Evolutionary conservation across 2,797 vertebrate genomes (phyloP).

Genomic region (Phylloscopus collybita): DNA sequence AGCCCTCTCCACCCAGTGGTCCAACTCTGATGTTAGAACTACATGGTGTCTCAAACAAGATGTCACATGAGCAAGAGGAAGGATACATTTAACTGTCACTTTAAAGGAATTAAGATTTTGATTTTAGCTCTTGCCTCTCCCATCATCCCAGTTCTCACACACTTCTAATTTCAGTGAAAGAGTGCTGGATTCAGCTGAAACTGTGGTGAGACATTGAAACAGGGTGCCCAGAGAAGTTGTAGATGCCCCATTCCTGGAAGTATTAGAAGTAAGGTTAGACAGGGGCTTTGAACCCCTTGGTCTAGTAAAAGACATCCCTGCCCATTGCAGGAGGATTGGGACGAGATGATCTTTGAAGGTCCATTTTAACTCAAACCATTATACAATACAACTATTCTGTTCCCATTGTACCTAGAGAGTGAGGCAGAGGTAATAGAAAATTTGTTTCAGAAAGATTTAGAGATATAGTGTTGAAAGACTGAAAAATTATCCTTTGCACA

Average conservation of each 20-base stretch:
- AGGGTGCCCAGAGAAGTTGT: not conserved
- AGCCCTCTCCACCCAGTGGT: not conserved
- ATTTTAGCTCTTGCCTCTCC: not conserved
- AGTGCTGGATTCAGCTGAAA: not conserved
- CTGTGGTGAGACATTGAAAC: not conserved
- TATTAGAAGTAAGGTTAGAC: not conserved
- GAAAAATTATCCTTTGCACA: not conserved
- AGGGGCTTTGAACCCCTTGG: not conserved
- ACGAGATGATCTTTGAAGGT: not conserved
- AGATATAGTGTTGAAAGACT: fast-evolving
- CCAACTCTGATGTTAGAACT: not conserved
- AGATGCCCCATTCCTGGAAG: not conserved
- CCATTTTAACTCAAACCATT: not conserved
- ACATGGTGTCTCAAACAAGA: not conserved
- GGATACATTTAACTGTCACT: not conserved
- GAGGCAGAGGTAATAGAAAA: not conserved
- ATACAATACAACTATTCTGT: not conserved
- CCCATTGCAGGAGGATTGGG: not conserved
- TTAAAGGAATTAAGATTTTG: not conserved
- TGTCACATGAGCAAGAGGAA: not conserved
- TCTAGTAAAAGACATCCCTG: not conserved
- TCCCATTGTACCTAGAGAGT: not conserved
- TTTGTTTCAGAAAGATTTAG: not conserved
- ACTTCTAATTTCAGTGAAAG: not conserved
- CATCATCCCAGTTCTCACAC: not conserved